Evolutionary conservation across 1,140 invertebrate species (phyloP), one percentile per base, ranked within the genome.

Genomic region (Drosophila navojoa): DNA sequence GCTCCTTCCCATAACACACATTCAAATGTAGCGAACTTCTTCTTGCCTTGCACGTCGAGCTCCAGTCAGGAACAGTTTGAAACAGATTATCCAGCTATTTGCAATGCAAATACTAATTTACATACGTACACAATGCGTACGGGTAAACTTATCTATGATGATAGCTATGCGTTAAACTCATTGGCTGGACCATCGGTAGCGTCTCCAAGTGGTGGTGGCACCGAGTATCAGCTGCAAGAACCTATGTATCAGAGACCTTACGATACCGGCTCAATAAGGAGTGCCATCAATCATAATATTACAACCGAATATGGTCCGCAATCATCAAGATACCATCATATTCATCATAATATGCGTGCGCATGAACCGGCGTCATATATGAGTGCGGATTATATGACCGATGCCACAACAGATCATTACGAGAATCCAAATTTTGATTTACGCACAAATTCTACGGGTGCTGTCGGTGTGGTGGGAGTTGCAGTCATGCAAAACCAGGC

Each of bases 91-190:
- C 96, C 97, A 0, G 95, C 96, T 25, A 96, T 97, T 77, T 97
- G 96, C 82, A 96, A 95, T 76, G 95, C 96, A 1, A 97, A 97
- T 84, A 96, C 96, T 15, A 97, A 96, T 76, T 94, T 97, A 13
- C 95, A 96, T 61, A 97, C 96, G 32, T 97, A 97, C 79, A 96
- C 96, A 5, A 93, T 97, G 91, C 93, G 95, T 57, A 96, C 95
- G 1, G 95, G 95, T 0, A 96, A 96, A 81, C 94, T 96, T 15
- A 95, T 96, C 29, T 96, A 96, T 79, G 96, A 96, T 62, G 93
- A 94, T 35, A 92, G 81, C 58, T 92, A 87, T 63, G 91, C 90
- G 0, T 60, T 92, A 1, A 92, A 85, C 50, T 76, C 91, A 5
- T 58, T 92, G 4, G 71, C 69, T 47, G 45, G 44, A 11, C 40